Evolutionary conservation across 2,797 vertebrate genomes (phyloP).

Genomic region (Nasua narica): DNA sequence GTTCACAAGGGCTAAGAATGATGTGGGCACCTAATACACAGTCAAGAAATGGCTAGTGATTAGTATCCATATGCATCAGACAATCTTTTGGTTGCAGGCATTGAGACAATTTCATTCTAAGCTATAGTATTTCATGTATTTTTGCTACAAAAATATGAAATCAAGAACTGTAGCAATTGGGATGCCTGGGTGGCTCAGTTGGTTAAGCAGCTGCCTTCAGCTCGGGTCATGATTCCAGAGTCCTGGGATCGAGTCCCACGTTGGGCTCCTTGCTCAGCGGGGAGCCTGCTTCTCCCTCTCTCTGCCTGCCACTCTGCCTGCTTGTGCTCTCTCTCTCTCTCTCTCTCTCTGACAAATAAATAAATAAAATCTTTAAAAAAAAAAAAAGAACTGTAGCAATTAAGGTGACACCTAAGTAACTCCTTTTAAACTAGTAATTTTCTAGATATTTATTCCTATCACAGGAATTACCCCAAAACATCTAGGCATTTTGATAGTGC

Average conservation of each 20-base stretch:
- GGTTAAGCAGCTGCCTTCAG: too few species aligned
- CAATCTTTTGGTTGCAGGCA: background rate
- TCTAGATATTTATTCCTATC: background rate
- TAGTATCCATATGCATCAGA: background rate
- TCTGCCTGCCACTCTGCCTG: too few species aligned
- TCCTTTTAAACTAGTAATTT: constrained; percentile 15
- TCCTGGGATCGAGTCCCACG: too few species aligned
- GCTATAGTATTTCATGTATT: background rate
- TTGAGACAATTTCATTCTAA: background rate
- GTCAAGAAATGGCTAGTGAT: background rate
- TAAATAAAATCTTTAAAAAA: too few species aligned
- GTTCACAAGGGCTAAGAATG: background rate
- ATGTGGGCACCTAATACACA: background rate
- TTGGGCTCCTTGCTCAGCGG: too few species aligned
- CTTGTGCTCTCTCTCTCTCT: too few species aligned
- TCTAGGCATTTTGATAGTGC: background rate
- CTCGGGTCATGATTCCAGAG: too few species aligned
- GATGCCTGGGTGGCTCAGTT: too few species aligned
- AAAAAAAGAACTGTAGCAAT: background rate
- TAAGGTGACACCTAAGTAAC: background rate
- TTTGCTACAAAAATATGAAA: background rate
- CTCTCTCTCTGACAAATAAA: too few species aligned
- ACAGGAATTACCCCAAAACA: background rate
- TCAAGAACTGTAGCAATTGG: background rate
- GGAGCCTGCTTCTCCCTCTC: too few species aligned